Evolutionary conservation across 2,113 vertebrate genomes (phyloP).

Genomic region (Aldabrachelys gigantea): DNA sequence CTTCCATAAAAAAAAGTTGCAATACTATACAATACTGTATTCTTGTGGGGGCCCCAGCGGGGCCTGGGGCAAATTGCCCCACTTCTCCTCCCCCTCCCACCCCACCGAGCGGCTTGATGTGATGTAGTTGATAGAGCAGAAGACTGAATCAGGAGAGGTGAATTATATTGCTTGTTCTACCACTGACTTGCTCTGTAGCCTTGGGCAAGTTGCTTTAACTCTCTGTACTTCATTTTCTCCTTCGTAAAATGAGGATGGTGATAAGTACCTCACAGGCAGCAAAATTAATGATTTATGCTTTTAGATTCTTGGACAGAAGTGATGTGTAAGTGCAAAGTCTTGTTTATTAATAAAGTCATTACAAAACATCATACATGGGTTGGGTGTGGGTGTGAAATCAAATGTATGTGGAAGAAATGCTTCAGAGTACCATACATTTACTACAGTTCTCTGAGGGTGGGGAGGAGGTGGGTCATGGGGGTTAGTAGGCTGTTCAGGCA

Average conservation of each 20-base stretch:
- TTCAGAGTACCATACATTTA: not conserved
- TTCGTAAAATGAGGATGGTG: not conserved
- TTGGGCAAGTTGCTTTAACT: not conserved
- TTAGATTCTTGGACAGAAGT: not conserved
- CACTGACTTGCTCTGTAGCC: not conserved
- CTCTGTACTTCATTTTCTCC: not conserved
- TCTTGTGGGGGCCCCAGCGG: no score
- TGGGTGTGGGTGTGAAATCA: not conserved
- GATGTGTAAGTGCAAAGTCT: not conserved
- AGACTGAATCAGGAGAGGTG: not conserved
- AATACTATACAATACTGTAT: no score
- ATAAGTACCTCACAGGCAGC: not conserved
- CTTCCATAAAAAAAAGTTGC: no score
- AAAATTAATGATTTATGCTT: not conserved
- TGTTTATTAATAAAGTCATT: not conserved
- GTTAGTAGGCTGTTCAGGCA: not conserved
- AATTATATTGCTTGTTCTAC: not conserved
- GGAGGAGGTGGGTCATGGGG: not conserved
- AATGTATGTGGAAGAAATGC: not conserved
- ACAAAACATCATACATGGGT: not conserved
- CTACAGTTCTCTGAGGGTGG: not conserved
- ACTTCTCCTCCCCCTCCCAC: no score
- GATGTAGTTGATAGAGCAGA: not conserved
- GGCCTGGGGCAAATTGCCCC: no score
- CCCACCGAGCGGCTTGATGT: no score